Evolutionary conservation across 2,797 vertebrate species (phyloP).

Genomic region (Acipenser oxyrinchus): DNA sequence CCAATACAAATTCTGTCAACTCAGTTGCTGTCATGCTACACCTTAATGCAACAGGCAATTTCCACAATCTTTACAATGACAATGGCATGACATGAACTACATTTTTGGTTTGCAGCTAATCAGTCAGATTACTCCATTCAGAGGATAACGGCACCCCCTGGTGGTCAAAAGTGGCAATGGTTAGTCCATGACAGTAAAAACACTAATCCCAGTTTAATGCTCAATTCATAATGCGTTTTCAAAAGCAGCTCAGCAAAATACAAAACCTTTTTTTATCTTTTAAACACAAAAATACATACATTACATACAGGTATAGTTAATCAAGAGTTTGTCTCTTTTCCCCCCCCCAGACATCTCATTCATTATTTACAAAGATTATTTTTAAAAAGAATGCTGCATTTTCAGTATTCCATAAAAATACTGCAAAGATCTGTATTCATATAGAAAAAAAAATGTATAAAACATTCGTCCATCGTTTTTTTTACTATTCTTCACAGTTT

Average conservation of each 20-base stretch:
- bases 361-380: conserved; percentile 34
- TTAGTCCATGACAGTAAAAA: conserved; percentile 9
- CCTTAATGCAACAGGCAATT: too few species aligned
- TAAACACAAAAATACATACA: conserved; percentile 40
- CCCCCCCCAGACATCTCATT: conserved; percentile 27
- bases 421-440: conserved; percentile 46
- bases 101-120: conserved; percentile 65
- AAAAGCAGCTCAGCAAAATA: conserved; percentile 40
- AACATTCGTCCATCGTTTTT: conserved; percentile 54
- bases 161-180: conserved; percentile 21
- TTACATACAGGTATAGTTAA: conserved; percentile 31
- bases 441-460: conserved; percentile 62
- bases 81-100: conserved; percentile 41
- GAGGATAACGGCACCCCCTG: conserved; percentile 35
- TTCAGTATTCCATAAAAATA: conserved; percentile 47
- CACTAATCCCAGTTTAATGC: conserved; percentile 14
- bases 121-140: conserved; percentile 42
- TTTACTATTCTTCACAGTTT: conserved; percentile 5
- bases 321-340: conserved; percentile 22
- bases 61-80: too few species aligned
- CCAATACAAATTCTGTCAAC: too few species aligned
- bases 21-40: too few species aligned
- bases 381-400: conserved; percentile 35
- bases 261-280: conserved; percentile 37
- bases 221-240: conserved; percentile 39